Conservation (phyloP, 2,888 invertebrate species). For the Phaonia tiefii region DNA sequence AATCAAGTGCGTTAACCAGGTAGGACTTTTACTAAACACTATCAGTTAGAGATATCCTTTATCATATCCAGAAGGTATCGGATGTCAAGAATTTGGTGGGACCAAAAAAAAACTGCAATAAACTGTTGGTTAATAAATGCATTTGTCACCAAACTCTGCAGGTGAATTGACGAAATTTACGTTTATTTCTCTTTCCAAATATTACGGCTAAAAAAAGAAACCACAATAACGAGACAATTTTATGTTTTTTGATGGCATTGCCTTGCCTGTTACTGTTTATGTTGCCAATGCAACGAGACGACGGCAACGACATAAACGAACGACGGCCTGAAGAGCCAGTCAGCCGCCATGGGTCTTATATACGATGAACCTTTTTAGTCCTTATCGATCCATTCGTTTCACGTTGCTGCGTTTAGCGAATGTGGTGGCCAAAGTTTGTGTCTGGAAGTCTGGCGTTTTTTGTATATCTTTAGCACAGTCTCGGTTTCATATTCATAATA, state of each 20-base stretch:
- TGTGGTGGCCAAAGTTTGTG: slow-evolving; percentile 24
- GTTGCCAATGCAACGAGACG: slow-evolving; percentile 28
- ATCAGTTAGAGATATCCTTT: no score
- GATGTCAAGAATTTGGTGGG: no score
- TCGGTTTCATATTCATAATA: slow-evolving; percentile 39
- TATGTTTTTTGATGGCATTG: slow-evolving; percentile 22
- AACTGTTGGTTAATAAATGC: neutral
- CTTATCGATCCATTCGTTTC: slow-evolving; percentile 59
- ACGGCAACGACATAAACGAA: no score
- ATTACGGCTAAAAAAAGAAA: slow-evolving; percentile 8
- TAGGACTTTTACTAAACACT: no score
- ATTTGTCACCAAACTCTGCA: slow-evolving; percentile 39
- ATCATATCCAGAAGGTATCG: no score
- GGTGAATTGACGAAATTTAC: slow-evolving; percentile 50
- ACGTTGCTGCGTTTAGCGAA: neutral
- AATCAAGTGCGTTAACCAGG: no score
- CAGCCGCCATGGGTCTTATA: slow-evolving; percentile 36
- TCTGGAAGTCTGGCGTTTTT: slow-evolving; percentile 25
- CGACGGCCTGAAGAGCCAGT: neutral
- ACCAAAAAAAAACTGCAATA: no score
- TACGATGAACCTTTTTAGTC: slow-evolving; percentile 5
- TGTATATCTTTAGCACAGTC: slow-evolving; percentile 22
- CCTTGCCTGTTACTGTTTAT: slow-evolving; percentile 21
- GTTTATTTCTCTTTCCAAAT: slow-evolving; percentile 12
- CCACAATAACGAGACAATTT: slow-evolving; percentile 30